Evolutionary conservation across 1,140 invertebrate genomes (phyloP).

Genomic region (Cotesia glomerata): DNA sequence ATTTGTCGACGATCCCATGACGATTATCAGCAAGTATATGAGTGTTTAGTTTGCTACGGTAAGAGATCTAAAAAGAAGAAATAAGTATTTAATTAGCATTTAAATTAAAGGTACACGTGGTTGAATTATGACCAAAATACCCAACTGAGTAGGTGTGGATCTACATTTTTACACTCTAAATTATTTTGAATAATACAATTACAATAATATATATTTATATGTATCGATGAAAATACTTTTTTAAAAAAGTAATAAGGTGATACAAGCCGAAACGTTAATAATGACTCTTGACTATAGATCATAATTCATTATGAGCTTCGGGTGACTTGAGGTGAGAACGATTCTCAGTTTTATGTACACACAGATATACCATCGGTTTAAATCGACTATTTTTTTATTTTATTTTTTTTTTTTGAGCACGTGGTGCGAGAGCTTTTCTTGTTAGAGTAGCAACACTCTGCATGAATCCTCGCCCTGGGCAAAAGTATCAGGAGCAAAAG

Average conservation of each 20-base stretch:
- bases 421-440: conserved; percentile 16
- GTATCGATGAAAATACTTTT: neutral
- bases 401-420: conserved; percentile 5
- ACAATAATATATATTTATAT: neutral
- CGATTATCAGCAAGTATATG: conserved; percentile 42
- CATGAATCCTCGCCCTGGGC: conserved; percentile 17
- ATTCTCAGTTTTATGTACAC: conserved; percentile 15
- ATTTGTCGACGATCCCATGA: conserved; percentile 38
- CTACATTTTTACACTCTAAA: neutral
- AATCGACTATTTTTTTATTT: neutral
- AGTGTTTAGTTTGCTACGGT: conserved; percentile 29
- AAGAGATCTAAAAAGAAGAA: conserved; percentile 2
- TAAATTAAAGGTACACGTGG: conserved; percentile 44
- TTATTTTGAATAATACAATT: neutral
- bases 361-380: conserved; percentile 9
- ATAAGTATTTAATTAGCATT: conserved; percentile 41
- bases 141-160: neutral
- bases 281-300: conserved; percentile 19
- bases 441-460: conserved; percentile 12
- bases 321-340: conserved; percentile 16
- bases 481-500: conserved; percentile 12
- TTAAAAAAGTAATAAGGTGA: conserved; percentile 8
- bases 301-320: conserved; percentile 14
- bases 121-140: conserved; percentile 5
- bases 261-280: neutral